Base-by-base conservation (phyloP, 2,888 invertebrate species). In the Eremobia ochroleuca region DNA sequence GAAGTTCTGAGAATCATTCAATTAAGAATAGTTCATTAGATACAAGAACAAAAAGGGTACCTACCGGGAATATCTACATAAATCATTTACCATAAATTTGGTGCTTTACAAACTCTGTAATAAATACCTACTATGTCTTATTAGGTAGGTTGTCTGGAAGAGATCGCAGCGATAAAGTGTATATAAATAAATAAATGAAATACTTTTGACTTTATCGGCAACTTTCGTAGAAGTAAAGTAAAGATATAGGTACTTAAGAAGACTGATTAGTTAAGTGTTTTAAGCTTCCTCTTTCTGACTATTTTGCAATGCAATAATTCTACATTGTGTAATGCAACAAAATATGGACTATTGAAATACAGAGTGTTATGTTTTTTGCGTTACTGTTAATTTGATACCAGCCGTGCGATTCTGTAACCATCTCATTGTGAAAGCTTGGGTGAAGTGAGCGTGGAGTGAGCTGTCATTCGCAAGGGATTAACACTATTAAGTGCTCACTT, bases 61-160 rank as follows among this genome's bases (percentile, higher is more conserved):
- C 28, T 37, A 37, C 37, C n/a, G 25, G 15, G 9, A 59, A 58
- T 34, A 13, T 71, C 15, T 43, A n/a, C 11, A 40, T n/a, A 15
- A 21, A n/a, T 59, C 21, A n/a, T 76, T 34, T 78, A 68, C 6
- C 28, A 68, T n/a, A 70, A 37, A 58, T 49, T 46, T 67, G 13
- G 18, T 37, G 25, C 70, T 34, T 76, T 9, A 68, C 0, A 37
- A 43, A 43, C 28, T 4, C 52, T 58, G 31, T 69, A 66, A 18
- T 34, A 46, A 70, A 18, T 37, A 31, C 11, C 15, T 11, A 1
- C 2, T 15, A 40, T 64, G 9, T 52, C 11, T 61, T n/a, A n/a
- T 31, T 49, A 49, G 2, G 8, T 21, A 49, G 49, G 21, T 49
- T 49, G 21, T 49, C 49, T 21, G 52, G 52, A 25, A 52, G 9